A percentile compares a stretch with the other conserved stretches of the same genome.
Conservation (phyloP, 2,797 vertebrate genomes). For the Tapera naevia region DNA sequence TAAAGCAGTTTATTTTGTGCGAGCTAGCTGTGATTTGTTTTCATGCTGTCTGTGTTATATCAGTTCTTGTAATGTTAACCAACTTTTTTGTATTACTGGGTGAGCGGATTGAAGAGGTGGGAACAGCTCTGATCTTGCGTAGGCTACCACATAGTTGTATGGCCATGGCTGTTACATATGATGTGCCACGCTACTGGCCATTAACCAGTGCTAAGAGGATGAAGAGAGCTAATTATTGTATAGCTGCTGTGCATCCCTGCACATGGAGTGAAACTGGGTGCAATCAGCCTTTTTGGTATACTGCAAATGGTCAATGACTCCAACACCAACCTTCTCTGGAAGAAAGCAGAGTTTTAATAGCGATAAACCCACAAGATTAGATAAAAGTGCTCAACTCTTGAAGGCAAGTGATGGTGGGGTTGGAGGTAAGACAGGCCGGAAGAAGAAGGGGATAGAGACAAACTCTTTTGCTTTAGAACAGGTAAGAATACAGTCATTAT, state of each 20-base stretch:
- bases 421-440: not conserved
- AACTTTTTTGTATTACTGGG: not conserved
- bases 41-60: fast-evolving
- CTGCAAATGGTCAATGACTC: not conserved
- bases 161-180: not conserved
- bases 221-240: not conserved
- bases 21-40: not conserved
- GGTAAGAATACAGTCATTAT: not conserved
- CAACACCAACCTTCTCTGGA: not conserved
- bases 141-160: too few species aligned
- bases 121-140: not conserved
- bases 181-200: not conserved
- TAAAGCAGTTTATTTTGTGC: not conserved
- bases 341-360: not conserved
- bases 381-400: not conserved
- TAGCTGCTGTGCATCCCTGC: not conserved
- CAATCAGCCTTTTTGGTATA: fast-evolving
- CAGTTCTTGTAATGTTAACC: not conserved
- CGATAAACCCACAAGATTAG: fast-evolving
- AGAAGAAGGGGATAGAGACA: not conserved
- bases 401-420: not conserved
- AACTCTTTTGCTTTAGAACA: not conserved
- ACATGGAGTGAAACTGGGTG: not conserved
- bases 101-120: not conserved
- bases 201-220: not conserved